Evolutionary conservation across 2,113 vertebrate species (phyloP), one percentile per base, ranked within the genome.

Genomic region (Falcunculus frontatus): DNA sequence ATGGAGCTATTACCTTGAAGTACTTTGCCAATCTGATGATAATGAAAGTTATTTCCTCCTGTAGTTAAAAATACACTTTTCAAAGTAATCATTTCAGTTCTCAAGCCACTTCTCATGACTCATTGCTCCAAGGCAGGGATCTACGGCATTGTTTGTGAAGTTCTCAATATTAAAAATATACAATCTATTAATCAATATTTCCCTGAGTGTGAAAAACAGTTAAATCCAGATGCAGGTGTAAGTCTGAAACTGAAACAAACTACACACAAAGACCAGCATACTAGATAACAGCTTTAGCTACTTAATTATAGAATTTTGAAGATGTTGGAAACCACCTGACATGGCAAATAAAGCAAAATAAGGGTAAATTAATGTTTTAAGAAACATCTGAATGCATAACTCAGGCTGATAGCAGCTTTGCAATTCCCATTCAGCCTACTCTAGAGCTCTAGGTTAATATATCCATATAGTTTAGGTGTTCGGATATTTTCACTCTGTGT

Each of bases 21-120:
- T 93, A 84, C 82, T 93, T 90, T 93, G 68, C 80, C 91, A 94
- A 10, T 95, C 89, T 96, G 94, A 96, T 94, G 94, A 95, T 97
- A 97, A 97, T 97, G 96, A 94, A 96, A 96, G 89, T 92, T 94
- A 96, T 95, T 97, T 97, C 94, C 93, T 96, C 56, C 91, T 80
- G 92, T 86, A 92, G 93, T 93, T 96, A 96, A 97, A 97, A 97
- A 97, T 94, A 93, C 57, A 53, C 86, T 94, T 94, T 97, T 96
- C 81, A 76, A 88, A 91, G 83, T 87, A 96, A 94, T 95, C 76
- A 92, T 92, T 97, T 94, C 70, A 89, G 91, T 95, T 72, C 88
- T 94, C 13, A 16, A 94, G 63, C 74, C 69, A 81, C 78, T 95
- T 93, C 57, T 87, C 56, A 91, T 97, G 94, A 97, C 90, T 97